Base-by-base conservation (phyloP, 2,113 vertebrate species). In the Aspiorhynchus laticeps region DNA sequence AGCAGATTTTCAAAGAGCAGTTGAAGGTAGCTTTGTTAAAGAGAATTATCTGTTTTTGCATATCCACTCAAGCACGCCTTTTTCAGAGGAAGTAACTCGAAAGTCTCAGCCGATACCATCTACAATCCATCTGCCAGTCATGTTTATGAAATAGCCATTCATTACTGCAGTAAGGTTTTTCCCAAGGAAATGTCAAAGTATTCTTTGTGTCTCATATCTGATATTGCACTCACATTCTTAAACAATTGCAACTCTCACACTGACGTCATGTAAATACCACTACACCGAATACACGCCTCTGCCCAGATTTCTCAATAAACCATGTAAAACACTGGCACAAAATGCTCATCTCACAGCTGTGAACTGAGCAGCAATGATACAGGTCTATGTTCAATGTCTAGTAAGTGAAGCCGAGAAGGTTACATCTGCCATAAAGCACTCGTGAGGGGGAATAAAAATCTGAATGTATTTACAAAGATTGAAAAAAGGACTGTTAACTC, bases 91-190 rank as follows among this genome's bases (percentile, higher is more conserved):
- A 53, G 8, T 33, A 69, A 67, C 33, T 65, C 36, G 26, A 36
- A 67, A 61, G 56, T 19, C 73, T 78, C 53, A 21, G 26, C 33
- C 46, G 56, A 63, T 83, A 41, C 14, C 67, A 83, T 82, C 79
- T 87, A 43, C 69, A 87, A 81, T 36, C 19, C 41, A 43, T 76
- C 86, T 76, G 86, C n/a, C 79, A 65, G 33, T 83, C 80, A 59
- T 38, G 14, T 87, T 77, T 28, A 80, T 87, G 71, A 84, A 87
- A 69, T 14, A 24, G 80, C 61, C 28, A 84, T 87, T 87, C 86
- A 87, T 75, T 59, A 76, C 67, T 19, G 17, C 48, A 24, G 21
- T 14, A 59, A 14, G 53, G 31, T n/a, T 87, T 67, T 78, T 83
- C 80, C 86, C 74, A 67, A 53, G 73, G 48, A 80, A 81, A 81